phyloP scores from a whole-genome alignment of 2,113 vertebrate species.

The Alces alces region DNA sequence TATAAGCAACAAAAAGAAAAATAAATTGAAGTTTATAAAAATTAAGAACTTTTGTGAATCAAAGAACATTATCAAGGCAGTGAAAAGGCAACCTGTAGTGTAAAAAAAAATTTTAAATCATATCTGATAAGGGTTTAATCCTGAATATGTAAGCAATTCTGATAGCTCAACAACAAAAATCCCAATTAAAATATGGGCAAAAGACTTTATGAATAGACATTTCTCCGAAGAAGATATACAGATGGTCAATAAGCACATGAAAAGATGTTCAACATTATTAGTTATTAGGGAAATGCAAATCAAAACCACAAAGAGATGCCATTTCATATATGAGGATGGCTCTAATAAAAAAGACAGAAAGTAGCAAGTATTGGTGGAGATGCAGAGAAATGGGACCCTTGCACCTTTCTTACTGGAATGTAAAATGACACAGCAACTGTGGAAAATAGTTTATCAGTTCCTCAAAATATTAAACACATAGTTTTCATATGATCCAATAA shows the following conservation, averaged over 20 bases:
- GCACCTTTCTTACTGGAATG: neutral
- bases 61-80: neutral
- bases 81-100: neutral
- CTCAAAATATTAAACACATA: neutral
- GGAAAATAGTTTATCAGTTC: neutral
- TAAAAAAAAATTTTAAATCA: neutral
- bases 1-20: constrained; percentile 4
- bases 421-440: neutral
- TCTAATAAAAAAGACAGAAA: neutral
- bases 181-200: neutral
- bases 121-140: neutral
- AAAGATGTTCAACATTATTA: neutral
- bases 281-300: neutral
- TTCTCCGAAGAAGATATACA: neutral
- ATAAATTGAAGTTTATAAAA: neutral
- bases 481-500: neutral
- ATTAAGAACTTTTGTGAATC: neutral
- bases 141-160: neutral
- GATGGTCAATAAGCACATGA: neutral
- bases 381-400: neutral
- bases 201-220: neutral
- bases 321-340: neutral
- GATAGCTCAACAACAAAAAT: neutral
- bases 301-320: neutral
- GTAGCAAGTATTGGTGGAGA: neutral